Conservation (phyloP, 2,888 invertebrate genomes). For the Cordilura impudica region DNA sequence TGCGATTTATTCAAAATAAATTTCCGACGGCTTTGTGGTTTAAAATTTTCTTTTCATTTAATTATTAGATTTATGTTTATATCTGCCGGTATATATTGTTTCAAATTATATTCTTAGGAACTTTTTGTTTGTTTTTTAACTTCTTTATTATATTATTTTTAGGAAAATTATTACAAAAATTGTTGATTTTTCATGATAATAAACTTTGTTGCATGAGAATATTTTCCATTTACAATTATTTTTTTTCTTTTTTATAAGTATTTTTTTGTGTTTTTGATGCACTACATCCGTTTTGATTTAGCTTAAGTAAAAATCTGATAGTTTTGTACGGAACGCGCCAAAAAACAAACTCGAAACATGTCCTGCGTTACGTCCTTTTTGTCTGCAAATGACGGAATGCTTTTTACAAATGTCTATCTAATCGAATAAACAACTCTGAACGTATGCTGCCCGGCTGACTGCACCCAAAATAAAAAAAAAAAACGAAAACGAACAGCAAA, state of each 20-base stretch:
- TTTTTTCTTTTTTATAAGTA: neutral
- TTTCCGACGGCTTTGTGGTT: neutral
- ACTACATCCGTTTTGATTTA: constrained; percentile 30
- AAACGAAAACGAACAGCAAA: constrained; percentile 21
- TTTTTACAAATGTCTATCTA: constrained; percentile 75
- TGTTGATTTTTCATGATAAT: neutral
- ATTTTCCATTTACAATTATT: neutral
- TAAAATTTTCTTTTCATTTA: constrained; percentile 61
- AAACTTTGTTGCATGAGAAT: neutral
- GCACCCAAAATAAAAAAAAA: constrained; percentile 47
- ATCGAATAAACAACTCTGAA: constrained; percentile 39
- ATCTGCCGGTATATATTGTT: neutral
- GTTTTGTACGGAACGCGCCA: constrained; percentile 51
- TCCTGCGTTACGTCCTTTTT: constrained; percentile 58
- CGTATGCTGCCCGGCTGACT: constrained; percentile 35
- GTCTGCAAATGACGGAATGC: constrained; percentile 77
- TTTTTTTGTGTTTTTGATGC: neutral
- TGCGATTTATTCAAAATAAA: neutral
- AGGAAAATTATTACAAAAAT: neutral
- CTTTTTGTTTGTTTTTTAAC: constrained; percentile 56
- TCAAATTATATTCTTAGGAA: constrained; percentile 49
- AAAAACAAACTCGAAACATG: constrained; percentile 42
- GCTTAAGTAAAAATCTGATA: constrained; percentile 9
- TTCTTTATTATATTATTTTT: constrained; percentile 15
- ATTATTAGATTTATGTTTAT: neutral